Base-by-base conservation (phyloP, 2,888 invertebrate genomes). In the Rhagonycha fulva region DNA sequence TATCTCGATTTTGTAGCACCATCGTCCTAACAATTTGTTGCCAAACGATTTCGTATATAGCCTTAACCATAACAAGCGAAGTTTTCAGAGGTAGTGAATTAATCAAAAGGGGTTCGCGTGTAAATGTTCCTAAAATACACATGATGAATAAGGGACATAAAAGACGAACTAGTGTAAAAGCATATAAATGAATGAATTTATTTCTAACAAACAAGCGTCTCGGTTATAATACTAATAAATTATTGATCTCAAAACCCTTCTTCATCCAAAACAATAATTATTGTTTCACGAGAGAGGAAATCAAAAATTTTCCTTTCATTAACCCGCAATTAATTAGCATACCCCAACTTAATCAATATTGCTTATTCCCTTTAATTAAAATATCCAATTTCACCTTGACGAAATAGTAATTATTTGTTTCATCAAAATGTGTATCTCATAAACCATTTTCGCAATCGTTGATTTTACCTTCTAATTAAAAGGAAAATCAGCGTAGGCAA, bases 101-200 rank as follows among this genome's bases (percentile, higher is more conserved):
- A 75, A 75, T 75, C 75, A 75, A 72, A 75, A 75, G 72, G 63
- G 75, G 75, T 75, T 75, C 71, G 71, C 72, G 69, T 75, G 75
- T 69, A 75, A 75, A 75, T 68, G 71, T 62, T 67, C 62, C 75
- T 66, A 75, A 75, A 75, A 75, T 72, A 71, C 75, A 75, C 75
- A 75, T 71, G 72, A 75, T 75, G 75, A 75, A 75, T 75, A 72
- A 71, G 71, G 75, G 71, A 72, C 75, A 74, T 70, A 70, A 72
- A 75, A 75, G 75, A 69, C 70, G 70, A 75, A 71, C 71, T 71
- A 72, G 75, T 72, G 75, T 75, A 75, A 75, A 72, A 72, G 75
- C 75, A 75, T 71, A 75, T 72, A 75, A 67, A 62, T 67, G 47
- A 62, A 66, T 30, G 14, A 68, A 68, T 32, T 68, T 68, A 68